Evolutionary conservation across 2,113 vertebrate genomes (phyloP), one percentile per base, ranked within the genome.

Genomic region (Aphyosemion australe): DNA sequence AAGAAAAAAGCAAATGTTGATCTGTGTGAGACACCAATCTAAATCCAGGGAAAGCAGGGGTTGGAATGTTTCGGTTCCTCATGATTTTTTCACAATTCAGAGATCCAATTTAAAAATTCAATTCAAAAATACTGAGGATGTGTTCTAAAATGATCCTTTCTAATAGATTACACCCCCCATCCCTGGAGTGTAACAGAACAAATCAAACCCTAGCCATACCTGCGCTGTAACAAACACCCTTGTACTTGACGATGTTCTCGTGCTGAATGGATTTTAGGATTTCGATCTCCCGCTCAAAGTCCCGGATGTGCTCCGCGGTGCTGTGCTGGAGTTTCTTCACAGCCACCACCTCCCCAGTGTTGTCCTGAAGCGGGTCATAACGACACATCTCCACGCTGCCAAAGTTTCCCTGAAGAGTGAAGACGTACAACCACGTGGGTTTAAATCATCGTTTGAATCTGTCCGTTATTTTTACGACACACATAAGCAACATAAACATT

Each of bases 381-480:
- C 97, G 94, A 78, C 97, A 99, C 94, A 99, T 95, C 88, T 99
- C 97, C 89, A 99, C 97, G 39, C 96, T 99, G 75, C 97, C 97
- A 87, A 99, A 99, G 85, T 99, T 99, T 39, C 97, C 97, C 97
- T 99, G 67, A 2, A 70, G 3, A 26, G 26, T 26, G 26, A 26
- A 21, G 42, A 48, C n/a, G 9, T 8, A 37, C 34, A 37, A 65
- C 0, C 2, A 51, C 49, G 13, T 19, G 15, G 18, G 8, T 6
- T 16, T 66, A 1, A 61, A 10, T 4, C 0, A 0, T 1, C 0
- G 8, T 61, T 19, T n/a, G 14, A 43, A 26, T 48, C 32, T 1
- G 50, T 1, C 12, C 19, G 9, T 20, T 26, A 5, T 19, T 59
- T 10, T 68, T 10, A 43, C 15, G 39, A 21, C 53, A 14, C 32